Conservation (phyloP, 1,140 invertebrate genomes). For the Drosophila saltans region DNA sequence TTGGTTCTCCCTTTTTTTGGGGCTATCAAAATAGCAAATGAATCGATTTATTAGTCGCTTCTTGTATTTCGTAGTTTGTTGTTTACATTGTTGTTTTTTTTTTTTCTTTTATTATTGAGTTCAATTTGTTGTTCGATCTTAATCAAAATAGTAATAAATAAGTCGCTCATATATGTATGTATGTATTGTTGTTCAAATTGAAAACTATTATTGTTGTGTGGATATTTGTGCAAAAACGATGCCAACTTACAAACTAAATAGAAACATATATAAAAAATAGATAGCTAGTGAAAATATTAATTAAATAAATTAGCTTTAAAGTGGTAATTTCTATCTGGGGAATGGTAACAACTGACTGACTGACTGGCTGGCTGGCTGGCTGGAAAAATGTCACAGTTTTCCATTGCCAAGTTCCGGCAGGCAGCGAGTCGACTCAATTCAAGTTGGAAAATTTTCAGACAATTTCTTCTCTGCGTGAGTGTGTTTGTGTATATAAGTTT, state of each 20-base stretch:
- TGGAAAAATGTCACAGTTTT: constrained; percentile 78
- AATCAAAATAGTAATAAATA: constrained; percentile 76
- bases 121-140: constrained; percentile 68
- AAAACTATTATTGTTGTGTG: constrained; percentile 52
- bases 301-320: constrained; percentile 75
- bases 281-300: constrained; percentile 75
- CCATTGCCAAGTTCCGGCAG: constrained; percentile 33
- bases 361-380: constrained; percentile 44
- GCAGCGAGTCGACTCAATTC: constrained; percentile 24
- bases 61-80: constrained; percentile 58
- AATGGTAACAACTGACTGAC: constrained; percentile 65
- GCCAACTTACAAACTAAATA: constrained; percentile 50
- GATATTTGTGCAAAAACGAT: constrained; percentile 76
- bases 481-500: constrained; percentile 30
- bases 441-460: constrained; percentile 60
- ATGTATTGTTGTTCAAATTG: constrained; percentile 18
- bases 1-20: constrained; percentile 40
- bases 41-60: constrained; percentile 25
- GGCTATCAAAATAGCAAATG: constrained; percentile 76
- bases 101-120: constrained; percentile 63
- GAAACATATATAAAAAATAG: constrained; percentile 34
- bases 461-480: constrained; percentile 44
- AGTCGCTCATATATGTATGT: constrained; percentile 23
- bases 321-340: constrained; percentile 75
- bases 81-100: constrained; percentile 20